Conservation (phyloP, 2,113 vertebrate genomes). For the Pavo muticus region DNA sequence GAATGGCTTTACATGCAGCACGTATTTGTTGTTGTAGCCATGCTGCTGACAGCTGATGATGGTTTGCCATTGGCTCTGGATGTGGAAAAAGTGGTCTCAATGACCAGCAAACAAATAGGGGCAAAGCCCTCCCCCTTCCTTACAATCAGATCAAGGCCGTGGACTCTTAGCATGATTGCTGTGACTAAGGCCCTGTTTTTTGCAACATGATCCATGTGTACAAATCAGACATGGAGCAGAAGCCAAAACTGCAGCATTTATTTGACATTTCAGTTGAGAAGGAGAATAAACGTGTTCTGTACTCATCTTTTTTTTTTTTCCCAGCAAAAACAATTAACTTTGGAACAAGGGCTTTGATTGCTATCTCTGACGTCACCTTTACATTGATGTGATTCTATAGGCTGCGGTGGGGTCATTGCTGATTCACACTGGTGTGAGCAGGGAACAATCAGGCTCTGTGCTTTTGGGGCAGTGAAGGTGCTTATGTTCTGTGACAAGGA, state of each 20-base stretch:
- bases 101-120: not conserved
- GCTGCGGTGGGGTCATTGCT: not conserved
- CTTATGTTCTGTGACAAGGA: constrained; percentile 26
- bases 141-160: not conserved
- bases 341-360: constrained; percentile 23
- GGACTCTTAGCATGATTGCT: not conserved
- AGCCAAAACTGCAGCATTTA: not conserved
- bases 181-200: not conserved
- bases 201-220: not conserved
- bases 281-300: constrained; percentile 25
- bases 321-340: constrained; percentile 10
- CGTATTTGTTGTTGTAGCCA: not conserved
- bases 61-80: not conserved
- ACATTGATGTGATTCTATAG: not conserved
- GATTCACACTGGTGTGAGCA: not conserved
- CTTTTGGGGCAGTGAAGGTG: not conserved
- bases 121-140: not conserved
- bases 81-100: not conserved
- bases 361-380: not conserved
- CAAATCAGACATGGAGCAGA: not conserved
- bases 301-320: not conserved
- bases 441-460: not conserved
- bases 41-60: not conserved
- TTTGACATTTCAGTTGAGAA: constrained; percentile 25
- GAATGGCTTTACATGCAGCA: not conserved